Conservation (phyloP, 2,888 invertebrate genomes). For the Idaea straminata region DNA sequence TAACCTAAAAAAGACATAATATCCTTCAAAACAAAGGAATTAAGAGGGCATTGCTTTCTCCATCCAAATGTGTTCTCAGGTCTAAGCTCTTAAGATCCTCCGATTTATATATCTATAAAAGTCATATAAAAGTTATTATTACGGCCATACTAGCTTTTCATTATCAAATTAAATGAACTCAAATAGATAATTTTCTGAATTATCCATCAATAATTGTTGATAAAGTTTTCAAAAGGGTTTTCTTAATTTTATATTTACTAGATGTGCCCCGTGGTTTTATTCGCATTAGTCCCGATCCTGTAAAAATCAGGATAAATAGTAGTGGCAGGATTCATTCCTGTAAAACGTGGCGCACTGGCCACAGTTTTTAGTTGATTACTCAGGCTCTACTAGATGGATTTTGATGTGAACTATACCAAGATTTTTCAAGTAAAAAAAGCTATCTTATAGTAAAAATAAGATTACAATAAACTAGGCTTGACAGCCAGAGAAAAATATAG, state of each 20-base stretch:
- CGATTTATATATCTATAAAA: no score
- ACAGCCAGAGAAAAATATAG: no score
- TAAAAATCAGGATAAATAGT: neutral
- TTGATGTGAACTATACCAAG: no score
- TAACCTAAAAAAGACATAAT: constrained; percentile 82
- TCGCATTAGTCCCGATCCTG: neutral
- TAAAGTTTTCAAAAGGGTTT: neutral
- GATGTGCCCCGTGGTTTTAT: neutral
- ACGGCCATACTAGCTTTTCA: neutral
- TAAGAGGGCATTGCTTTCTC: no score
- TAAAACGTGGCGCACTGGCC: neutral
- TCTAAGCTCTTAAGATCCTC: no score
- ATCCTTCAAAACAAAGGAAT: no score
- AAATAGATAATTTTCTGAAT: neutral
- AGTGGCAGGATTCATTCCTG: neutral
- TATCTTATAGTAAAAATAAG: no score
- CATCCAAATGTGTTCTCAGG: no score
- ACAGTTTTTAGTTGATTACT: no score
- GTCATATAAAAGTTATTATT: neutral
- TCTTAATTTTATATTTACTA: neutral
- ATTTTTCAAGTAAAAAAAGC: no score
- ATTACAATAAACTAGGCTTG: no score
- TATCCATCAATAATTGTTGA: neutral
- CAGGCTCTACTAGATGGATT: no score
- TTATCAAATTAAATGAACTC: neutral